Percentiles rank a stretch among this genome's conserved stretches.
Conservation (phyloP, 30 jellyfish, hydroid and myxozoan species). For the Pelagia noctiluca region DNA sequence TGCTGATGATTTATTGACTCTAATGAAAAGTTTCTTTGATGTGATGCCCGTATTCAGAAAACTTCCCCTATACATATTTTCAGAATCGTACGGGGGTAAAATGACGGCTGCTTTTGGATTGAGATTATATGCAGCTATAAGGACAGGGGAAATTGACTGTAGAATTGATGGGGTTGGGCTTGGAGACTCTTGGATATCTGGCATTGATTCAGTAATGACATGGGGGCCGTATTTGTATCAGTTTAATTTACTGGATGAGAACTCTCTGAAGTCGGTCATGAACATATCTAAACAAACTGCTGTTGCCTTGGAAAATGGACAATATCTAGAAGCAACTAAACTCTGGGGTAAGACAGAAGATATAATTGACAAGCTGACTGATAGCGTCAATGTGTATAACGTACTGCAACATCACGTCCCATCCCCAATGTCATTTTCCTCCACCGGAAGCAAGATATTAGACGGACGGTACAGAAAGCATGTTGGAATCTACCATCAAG, state of each 20-base stretch:
- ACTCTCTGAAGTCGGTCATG: slow-evolving; percentile 54
- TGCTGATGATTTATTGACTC: slow-evolving; percentile 82
- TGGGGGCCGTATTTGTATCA: slow-evolving; percentile 93
- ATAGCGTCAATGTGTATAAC: slow-evolving; percentile 87
- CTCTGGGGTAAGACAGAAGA: slow-evolving; percentile 83
- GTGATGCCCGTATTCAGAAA: slow-evolving; percentile 55
- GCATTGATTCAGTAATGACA: slow-evolving; percentile 91
- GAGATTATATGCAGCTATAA: slow-evolving; percentile 65
- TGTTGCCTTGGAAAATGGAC: slow-evolving; percentile 50
- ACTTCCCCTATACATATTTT: slow-evolving; percentile 75
- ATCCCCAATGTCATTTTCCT: slow-evolving; percentile 47
- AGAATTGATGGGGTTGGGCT: slow-evolving; percentile 88
- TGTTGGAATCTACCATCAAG: slow-evolving; percentile 67
- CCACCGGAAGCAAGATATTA: slow-evolving; percentile 8
- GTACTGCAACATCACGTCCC: slow-evolving; percentile 92
- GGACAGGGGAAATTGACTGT: slow-evolving; percentile 59
- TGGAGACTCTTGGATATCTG: slow-evolving; percentile 96
- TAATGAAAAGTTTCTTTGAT: slow-evolving; percentile 57
- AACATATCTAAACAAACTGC: slow-evolving; percentile 64
- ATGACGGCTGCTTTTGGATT: slow-evolving; percentile 90
- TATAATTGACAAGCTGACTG: slow-evolving; percentile 72
- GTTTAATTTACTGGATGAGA: slow-evolving; percentile 73
- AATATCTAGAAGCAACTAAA: slow-evolving; percentile 65
- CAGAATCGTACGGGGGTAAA: slow-evolving; percentile 95
- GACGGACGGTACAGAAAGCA: slow-evolving; percentile 42